Evolutionary conservation across 2,888 invertebrate species (phyloP).

Genomic region (Frankliniella intonsa): DNA sequence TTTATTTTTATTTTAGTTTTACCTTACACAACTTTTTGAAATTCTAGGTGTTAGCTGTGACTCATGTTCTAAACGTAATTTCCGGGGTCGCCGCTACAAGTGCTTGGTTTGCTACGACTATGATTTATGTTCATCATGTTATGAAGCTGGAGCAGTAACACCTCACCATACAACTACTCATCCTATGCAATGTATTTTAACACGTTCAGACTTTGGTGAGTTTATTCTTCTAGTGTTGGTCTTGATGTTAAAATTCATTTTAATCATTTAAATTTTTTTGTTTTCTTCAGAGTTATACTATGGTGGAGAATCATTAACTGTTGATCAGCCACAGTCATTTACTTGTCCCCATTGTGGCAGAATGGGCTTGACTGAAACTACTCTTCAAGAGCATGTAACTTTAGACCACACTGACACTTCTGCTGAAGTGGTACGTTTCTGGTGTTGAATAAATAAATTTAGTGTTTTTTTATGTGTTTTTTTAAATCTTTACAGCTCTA

Average conservation of each 20-base stretch:
- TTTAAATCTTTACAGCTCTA: constrained; percentile 44
- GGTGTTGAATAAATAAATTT: constrained; percentile 10
- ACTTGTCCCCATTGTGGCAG: constrained; percentile 97
- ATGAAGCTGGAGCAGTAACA: constrained; percentile 85
- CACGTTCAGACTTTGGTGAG: constrained; percentile 88
- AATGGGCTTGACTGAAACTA: constrained; percentile 91
- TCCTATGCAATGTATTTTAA: constrained; percentile 98
- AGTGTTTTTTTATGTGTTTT: constrained; percentile 45
- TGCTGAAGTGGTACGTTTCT: constrained; percentile 69
- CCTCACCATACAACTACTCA: constrained; percentile 93
- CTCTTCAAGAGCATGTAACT: constrained; percentile 85
- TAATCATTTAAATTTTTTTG: constrained; percentile 31
- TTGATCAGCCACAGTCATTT: constrained; percentile 92
- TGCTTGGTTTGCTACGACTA: constrained; percentile 99
- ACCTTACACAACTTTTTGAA: background rate
- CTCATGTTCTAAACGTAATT: constrained; percentile 97
- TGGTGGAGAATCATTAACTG: constrained; percentile 86
- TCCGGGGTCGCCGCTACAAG: constrained; percentile 95
- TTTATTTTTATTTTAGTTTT: constrained; percentile 8
- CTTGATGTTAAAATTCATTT: background rate
- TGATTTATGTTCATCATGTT: constrained; percentile 95
- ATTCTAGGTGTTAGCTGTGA: constrained; percentile 96
- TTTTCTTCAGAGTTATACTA: constrained; percentile 77
- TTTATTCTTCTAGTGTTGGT: constrained; percentile 10
- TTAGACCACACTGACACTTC: constrained; percentile 88